Conservation (phyloP, 2,888 invertebrate species). For the Andrena bicolor region DNA sequence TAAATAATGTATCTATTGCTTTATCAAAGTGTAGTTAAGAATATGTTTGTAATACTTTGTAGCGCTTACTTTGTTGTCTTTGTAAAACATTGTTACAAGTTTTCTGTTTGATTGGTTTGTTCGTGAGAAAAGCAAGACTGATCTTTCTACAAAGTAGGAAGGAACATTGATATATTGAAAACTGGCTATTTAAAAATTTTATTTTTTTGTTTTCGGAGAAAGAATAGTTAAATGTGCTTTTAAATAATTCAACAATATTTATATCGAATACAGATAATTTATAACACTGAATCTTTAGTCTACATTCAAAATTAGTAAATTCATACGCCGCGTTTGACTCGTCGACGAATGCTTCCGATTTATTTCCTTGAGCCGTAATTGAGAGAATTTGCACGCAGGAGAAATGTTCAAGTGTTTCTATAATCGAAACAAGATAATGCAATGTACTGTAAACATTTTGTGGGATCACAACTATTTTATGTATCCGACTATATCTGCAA, state of each 20-base stretch:
- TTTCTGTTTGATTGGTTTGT: conserved; percentile 14
- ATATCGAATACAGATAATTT: background rate
- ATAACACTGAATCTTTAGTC: conserved; percentile 11
- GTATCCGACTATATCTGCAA: conserved; percentile 51
- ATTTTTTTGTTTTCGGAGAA: conserved; percentile 7
- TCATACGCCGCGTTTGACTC: conserved; percentile 22
- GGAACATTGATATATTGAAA: conserved; percentile 11
- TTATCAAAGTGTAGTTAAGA: conserved; percentile 28
- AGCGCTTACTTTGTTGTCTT: conserved; percentile 38
- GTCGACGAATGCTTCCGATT: conserved; percentile 17
- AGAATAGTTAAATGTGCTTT: conserved; percentile 1
- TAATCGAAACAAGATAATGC: conserved; percentile 27
- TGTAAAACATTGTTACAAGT: conserved; percentile 22
- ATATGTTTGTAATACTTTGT: conserved; percentile 65
- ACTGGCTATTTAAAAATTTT: conserved; percentile 4
- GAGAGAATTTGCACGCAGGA: conserved; percentile 18
- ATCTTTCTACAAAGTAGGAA: conserved; percentile 15
- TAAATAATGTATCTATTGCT: conserved; percentile 9
- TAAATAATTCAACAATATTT: background rate
- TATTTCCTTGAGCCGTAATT: conserved; percentile 18
- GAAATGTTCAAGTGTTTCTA: conserved; percentile 20
- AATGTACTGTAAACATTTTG: conserved; percentile 39
- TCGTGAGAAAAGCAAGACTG: background rate
- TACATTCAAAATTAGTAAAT: conserved; percentile 13
- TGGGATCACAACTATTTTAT: conserved; percentile 25